These are phyloP conservation scores for Cyphomyrus discorhynchus DNA, from an alignment of 2,113 vertebrate species.

Conservation along the genomic window DNA sequence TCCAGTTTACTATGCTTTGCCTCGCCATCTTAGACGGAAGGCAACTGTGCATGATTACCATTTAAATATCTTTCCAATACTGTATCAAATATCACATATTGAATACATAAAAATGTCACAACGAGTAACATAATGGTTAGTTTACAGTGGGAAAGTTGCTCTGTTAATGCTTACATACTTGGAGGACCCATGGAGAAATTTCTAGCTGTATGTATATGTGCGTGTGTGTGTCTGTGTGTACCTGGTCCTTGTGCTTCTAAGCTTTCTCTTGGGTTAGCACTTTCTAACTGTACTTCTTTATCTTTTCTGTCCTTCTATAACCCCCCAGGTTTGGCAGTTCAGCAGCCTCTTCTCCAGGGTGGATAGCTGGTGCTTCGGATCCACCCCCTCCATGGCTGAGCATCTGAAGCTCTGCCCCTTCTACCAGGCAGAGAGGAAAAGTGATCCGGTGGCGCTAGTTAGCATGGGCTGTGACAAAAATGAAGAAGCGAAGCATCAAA, in stretches of 20 bases:
- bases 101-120: neutral
- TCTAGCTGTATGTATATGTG: neutral
- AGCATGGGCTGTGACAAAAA: slow-evolving; percentile 50
- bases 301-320: slow-evolving; percentile 7
- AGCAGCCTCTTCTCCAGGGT: slow-evolving; percentile 82
- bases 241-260: neutral
- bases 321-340: slow-evolving; percentile 76
- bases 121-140: too few relatives aligned
- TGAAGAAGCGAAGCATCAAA: slow-evolving; percentile 36
- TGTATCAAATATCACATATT: too few relatives aligned
- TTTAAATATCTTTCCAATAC: too few relatives aligned
- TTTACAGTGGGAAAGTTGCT: neutral
- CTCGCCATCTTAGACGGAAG: too few relatives aligned
- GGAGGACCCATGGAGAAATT: neutral
- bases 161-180: neutral
- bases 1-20: too few relatives aligned
- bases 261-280: neutral
- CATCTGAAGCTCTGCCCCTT: slow-evolving; percentile 79
- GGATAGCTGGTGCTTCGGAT: slow-evolving; percentile 67
- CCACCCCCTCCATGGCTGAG: slow-evolving; percentile 66
- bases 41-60: too few relatives aligned
- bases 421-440: slow-evolving; percentile 66
- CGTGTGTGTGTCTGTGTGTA: neutral
- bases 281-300: neutral
- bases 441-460: slow-evolving; percentile 64